Evolutionary conservation across 2,888 invertebrate species (phyloP).

Genomic region (Acanthosepion esculentum): DNA sequence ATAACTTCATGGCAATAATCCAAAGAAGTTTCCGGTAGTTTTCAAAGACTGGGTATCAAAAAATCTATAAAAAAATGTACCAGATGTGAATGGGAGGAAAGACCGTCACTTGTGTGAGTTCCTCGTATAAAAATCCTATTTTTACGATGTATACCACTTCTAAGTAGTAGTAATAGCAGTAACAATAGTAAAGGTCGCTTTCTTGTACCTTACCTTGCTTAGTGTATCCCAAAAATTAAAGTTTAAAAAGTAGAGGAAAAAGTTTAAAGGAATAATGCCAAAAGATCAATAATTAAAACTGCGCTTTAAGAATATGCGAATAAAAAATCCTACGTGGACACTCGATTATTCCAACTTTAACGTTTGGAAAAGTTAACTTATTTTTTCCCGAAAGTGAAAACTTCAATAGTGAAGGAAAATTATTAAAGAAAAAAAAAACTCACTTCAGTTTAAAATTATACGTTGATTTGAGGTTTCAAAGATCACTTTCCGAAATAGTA

Average conservation of each 20-base stretch:
- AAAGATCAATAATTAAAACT: neutral
- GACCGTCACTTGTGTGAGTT: constrained; percentile 23
- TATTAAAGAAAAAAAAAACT: neutral
- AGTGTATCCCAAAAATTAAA: neutral
- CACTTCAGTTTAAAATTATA: neutral
- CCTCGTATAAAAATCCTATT: no score
- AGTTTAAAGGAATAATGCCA: neutral
- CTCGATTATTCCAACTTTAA: neutral
- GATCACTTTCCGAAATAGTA: neutral
- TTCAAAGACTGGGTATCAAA: no score
- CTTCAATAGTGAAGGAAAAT: neutral
- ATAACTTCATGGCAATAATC: neutral
- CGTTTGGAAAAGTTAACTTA: neutral
- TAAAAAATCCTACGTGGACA: neutral
- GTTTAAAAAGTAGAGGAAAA: neutral
- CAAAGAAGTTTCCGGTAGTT: neutral
- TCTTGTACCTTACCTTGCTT: neutral
- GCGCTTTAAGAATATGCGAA: neutral
- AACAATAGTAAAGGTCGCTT: neutral
- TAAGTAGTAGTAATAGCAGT: neutral
- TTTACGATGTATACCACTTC: neutral
- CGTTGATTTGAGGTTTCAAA: neutral
- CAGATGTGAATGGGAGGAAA: neutral
- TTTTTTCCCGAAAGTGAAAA: neutral
- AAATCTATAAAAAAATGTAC: neutral